phyloP scores from a whole-genome alignment of 2,797 vertebrate genomes.

The Botia almorhae region DNA sequence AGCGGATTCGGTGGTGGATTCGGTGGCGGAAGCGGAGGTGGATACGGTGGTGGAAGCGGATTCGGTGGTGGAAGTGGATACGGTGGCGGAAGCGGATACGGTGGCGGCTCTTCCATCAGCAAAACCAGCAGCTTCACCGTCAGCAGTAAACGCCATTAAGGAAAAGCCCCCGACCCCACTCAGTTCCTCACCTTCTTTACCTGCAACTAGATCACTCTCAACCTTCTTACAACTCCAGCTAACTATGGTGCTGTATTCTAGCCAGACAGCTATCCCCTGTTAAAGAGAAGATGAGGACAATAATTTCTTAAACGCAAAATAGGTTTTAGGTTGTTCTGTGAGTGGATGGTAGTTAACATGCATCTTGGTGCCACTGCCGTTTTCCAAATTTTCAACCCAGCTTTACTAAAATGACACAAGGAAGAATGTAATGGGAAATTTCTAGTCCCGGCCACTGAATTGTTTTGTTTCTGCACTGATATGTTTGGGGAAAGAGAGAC shows the following conservation, averaged over 20 bases:
- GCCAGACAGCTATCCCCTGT: constrained; percentile 40
- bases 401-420: constrained; percentile 28
- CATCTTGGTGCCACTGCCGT: constrained; percentile 38
- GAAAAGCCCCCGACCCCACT: constrained; percentile 49
- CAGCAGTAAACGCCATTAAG: constrained; percentile 58
- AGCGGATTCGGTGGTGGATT: constrained; percentile 2
- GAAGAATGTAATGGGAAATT: constrained; percentile 55
- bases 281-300: constrained; percentile 45
- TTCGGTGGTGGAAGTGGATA: constrained; percentile 21
- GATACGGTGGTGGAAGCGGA: constrained; percentile 14
- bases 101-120: constrained; percentile 55
- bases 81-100: background rate
- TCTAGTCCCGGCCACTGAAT: constrained; percentile 54
- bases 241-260: constrained; percentile 67
- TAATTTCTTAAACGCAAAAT: constrained; percentile 38
- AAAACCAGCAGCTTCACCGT: constrained; percentile 57
- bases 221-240: constrained; percentile 49
- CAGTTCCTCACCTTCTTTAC: constrained; percentile 58
- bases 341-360: constrained; percentile 8
- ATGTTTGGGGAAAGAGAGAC: constrained; percentile 52
- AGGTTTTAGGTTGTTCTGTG: constrained; percentile 30
- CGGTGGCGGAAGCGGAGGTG: background rate
- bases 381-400: constrained; percentile 35
- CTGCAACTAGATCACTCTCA: constrained; percentile 61
- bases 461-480: constrained; percentile 65